These are phyloP conservation scores for Echeneis naucrates DNA, from an alignment of 2,797 vertebrate species.

Conservation along the genomic window DNA sequence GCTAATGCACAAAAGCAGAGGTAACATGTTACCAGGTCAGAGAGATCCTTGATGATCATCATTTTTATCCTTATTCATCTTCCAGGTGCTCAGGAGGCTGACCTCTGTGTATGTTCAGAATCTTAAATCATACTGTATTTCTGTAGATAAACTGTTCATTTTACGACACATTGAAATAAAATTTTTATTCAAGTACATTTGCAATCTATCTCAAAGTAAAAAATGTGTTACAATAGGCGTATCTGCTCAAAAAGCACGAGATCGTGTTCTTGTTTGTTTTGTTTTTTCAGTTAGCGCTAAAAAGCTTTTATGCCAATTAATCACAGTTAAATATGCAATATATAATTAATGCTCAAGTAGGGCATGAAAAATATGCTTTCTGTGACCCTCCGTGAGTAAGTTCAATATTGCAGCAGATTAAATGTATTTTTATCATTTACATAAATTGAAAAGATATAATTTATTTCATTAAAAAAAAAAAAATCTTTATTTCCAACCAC, in stretches of 20 bases:
- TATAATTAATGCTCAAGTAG: background rate
- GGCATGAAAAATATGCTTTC: background rate
- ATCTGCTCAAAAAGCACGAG: background rate
- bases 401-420: background rate
- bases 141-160: background rate
- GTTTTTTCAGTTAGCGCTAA: background rate
- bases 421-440: conserved; percentile 9
- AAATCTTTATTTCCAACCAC: background rate
- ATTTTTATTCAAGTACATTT: background rate
- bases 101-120: conserved; percentile 3
- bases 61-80: background rate
- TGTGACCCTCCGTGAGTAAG: background rate
- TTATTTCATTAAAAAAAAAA: too few species aligned
- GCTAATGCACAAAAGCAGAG: too few species aligned
- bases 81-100: background rate
- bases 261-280: too few species aligned
- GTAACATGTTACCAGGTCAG: conserved; percentile 46
- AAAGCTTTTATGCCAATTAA: background rate
- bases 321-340: background rate
- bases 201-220: background rate
- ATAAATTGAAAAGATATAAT: too few species aligned
- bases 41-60: background rate
- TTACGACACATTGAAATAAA: background rate
- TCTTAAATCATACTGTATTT: background rate
- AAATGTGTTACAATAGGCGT: background rate